Evolutionary conservation across 2,888 invertebrate genomes (phyloP), one percentile per base, ranked within the genome.

Genomic region (Drosophila merina): DNA sequence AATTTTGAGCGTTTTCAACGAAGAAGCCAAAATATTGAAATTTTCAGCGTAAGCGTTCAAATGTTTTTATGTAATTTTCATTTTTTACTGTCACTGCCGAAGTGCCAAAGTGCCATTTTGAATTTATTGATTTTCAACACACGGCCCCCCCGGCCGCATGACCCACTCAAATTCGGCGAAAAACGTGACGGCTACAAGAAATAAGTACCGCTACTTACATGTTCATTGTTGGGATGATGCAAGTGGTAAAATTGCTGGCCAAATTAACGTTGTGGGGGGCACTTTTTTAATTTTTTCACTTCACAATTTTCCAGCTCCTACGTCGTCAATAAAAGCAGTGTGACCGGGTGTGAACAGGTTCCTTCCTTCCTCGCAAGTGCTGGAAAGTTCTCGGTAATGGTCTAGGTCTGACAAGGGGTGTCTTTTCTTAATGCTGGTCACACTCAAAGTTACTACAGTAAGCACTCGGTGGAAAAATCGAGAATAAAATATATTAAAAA

Each of bases 91-190:
- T 25, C 44, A 44, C 44, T 44, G 5, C 44, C 25, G 1, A 44
- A 44, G 44, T 44, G 40, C 40, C 40, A 42, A 36, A 42, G 20
- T 20, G 85, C 86, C 82, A 83, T 83, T 81, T 83, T 86, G 85
- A 86, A 74, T 70, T 82, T 86, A 83, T 83, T 85, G 82, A 83
- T 83, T 83, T 83, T 86, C 77, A 72, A 62, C 72, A 47, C 50
- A 44, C 33, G 42, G 40, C 68, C 38, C 56, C n/a, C 40, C 40
- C 10, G 28, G 60, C 70, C 60, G 55, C 71, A 70, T 70, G 71
- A 38, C 31, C 7, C 1, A 7, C 2, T 31, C 30, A 38, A 48
- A 38, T 47, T 38, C 1, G 8, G 1, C 3, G 0, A 28, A 28
- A 44, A 50, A n/a, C 7, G n/a, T 5, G 20, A 20, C 20, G 20